Conservation (phyloP, 1,140 invertebrate genomes). For the Diuraphis noxia region DNA sequence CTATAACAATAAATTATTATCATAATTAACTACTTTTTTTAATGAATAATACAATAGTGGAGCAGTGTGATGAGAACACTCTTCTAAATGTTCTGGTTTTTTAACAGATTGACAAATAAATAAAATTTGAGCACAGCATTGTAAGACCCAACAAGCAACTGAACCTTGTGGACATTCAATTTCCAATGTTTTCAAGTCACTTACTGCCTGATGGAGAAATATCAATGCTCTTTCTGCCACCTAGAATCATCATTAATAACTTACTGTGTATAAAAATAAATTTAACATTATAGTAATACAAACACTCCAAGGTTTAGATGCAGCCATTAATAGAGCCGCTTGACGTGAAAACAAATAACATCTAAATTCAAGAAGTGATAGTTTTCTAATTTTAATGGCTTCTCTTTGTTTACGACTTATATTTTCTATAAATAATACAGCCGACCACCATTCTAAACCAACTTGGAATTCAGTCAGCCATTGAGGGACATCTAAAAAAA, state of each 20-base stretch:
- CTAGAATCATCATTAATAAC: constrained; percentile 62
- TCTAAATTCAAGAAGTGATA: constrained; percentile 84
- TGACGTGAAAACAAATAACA: constrained; percentile 94
- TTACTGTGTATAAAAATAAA: background rate
- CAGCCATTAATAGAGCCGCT: constrained; percentile 79
- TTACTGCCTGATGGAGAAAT: constrained; percentile 83
- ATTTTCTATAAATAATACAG: constrained; percentile 72
- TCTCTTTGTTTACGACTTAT: constrained; percentile 72
- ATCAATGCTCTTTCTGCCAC: constrained; percentile 81
- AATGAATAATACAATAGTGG: constrained; percentile 89
- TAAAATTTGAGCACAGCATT: constrained; percentile 87
- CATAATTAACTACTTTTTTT: constrained; percentile 72
- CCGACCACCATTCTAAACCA: constrained; percentile 79
- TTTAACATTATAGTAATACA: constrained; percentile 58
- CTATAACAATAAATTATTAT: background rate
- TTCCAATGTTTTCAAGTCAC: constrained; percentile 79
- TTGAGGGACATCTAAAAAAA: constrained; percentile 69
- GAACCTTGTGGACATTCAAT: constrained; percentile 78
- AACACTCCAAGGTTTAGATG: constrained; percentile 80
- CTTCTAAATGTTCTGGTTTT: constrained; percentile 70
- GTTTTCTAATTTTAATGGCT: constrained; percentile 71
- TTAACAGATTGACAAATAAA: constrained; percentile 73
- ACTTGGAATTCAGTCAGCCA: constrained; percentile 80
- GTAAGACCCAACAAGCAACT: constrained; percentile 88
- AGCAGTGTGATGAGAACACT: constrained; percentile 86